A percentile compares a stretch with the other conserved stretches of the same genome.
phyloP scores from a whole-genome alignment of 2,113 vertebrate species.

The Trochalopteron elliotii region DNA sequence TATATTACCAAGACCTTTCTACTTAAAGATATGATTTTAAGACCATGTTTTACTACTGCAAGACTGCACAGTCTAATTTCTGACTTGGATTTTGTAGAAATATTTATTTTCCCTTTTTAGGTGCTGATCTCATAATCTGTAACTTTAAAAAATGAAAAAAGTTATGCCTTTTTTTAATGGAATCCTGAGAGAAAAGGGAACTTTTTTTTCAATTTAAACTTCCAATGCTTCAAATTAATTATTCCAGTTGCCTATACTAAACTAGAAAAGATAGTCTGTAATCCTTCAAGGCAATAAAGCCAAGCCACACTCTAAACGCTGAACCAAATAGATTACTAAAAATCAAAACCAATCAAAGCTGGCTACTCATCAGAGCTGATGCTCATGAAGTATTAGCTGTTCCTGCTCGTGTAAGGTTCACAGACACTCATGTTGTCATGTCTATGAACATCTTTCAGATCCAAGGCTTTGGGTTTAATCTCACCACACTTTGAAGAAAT shows the following conservation, averaged over 20 bases:
- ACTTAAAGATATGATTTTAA: neutral
- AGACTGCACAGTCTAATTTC: neutral
- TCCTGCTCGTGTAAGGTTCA: neutral
- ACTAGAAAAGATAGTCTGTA: neutral
- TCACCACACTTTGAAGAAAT: neutral
- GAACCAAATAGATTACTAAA: neutral
- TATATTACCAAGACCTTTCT: neutral
- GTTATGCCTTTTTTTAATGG: neutral
- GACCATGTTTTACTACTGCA: neutral
- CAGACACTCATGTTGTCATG: neutral
- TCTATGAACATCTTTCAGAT: neutral
- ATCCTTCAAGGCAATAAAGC: neutral
- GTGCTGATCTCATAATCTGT: neutral
- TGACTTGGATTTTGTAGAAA: neutral
- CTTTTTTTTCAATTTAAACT: neutral
- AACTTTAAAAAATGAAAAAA: neutral
- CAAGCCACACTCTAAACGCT: neutral
- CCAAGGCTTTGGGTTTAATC: neutral
- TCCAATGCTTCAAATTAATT: neutral
- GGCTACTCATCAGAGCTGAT: neutral
- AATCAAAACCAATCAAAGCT: neutral
- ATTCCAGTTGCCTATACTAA: neutral
- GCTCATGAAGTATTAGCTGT: neutral
- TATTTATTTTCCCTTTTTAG: neutral
- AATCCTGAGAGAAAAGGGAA: neutral